Base-by-base conservation (phyloP, 2,797 vertebrate genomes). In the Myiothlypis coronata region DNA sequence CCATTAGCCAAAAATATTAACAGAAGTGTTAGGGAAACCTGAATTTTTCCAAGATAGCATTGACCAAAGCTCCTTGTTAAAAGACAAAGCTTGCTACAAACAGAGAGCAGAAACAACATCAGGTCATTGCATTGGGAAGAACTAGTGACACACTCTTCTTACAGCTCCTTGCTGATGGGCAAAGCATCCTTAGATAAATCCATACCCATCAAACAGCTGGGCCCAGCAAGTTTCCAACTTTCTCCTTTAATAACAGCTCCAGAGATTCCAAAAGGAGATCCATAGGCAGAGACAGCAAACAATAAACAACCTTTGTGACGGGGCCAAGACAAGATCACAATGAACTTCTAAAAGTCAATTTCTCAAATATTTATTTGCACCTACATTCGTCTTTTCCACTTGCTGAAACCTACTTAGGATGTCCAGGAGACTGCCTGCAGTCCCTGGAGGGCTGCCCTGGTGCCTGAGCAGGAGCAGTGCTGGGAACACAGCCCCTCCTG, bases 351-450 rank as follows among this genome's bases (percentile, higher is more conserved):
- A 27, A 67, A 90, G 21, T 5, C 68, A 47, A 63, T 60, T 46
- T 60, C 56, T 49, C 37, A 41, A 41, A 52, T 15, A 8, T 59
- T 59, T 76, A 27, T 63, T 79, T 82, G 49, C 32, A 63, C 34
- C 21, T 39, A 8, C 4, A 3, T 56, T 32, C 39, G 27, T 23
- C 17, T 63, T 64, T 34, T 39, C 28, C 20, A 3, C n/a, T 56
- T 53, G 43, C 59, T n/a, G 68, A 83, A 77, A 44, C 12, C 49
- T 30, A 12, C 0, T 0, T 3, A 49, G 22, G 37, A 28, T 53
- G 82, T 59, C 50, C 5, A 3, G 0, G 4, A 60, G 60, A 32
- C 11, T 5, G 43, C 3, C 20, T 17, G 16, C 43, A 13, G 3
- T 35, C 8, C 14, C 21, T 7, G 44, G 19, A 0, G 6, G 59